A percentile compares a stretch with the other conserved stretches of the same genome.
phyloP scores from a whole-genome alignment of 2,797 vertebrate species.

The Periparus ater region DNA sequence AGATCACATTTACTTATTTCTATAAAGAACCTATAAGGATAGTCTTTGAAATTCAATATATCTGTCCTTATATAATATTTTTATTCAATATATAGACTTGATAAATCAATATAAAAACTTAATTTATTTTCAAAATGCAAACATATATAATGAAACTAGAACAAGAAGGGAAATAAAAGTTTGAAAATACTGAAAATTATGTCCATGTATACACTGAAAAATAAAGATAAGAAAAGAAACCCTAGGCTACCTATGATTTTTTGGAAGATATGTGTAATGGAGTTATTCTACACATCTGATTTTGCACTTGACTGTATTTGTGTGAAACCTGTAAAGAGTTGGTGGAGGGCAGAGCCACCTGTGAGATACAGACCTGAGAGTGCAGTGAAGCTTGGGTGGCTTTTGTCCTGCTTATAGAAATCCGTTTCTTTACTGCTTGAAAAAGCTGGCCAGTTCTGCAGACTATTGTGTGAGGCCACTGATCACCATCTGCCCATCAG shows the following conservation, averaged over 20 bases:
- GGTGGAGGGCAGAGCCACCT: accelerated
- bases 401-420: not conserved
- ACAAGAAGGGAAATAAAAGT: not conserved
- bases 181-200: not conserved
- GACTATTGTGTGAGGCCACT: not conserved
- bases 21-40: not conserved
- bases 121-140: not conserved
- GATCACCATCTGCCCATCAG: not conserved
- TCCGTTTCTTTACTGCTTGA: not conserved
- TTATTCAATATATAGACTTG: not conserved
- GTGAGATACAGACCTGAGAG: not conserved
- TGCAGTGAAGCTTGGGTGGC: not conserved
- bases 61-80: not conserved
- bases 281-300: not conserved
- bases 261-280: not conserved
- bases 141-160: not conserved
- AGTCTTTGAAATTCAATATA: not conserved
- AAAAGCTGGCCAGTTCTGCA: not conserved
- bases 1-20: not conserved
- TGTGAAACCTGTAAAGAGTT: not conserved
- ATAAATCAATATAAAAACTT: not conserved
- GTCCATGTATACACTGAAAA: not conserved
- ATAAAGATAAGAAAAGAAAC: not conserved
- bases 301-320: not conserved
- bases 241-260: not conserved